phyloP scores from a whole-genome alignment of 1,140 invertebrate species.

The Sminthurinus signatus region DNA sequence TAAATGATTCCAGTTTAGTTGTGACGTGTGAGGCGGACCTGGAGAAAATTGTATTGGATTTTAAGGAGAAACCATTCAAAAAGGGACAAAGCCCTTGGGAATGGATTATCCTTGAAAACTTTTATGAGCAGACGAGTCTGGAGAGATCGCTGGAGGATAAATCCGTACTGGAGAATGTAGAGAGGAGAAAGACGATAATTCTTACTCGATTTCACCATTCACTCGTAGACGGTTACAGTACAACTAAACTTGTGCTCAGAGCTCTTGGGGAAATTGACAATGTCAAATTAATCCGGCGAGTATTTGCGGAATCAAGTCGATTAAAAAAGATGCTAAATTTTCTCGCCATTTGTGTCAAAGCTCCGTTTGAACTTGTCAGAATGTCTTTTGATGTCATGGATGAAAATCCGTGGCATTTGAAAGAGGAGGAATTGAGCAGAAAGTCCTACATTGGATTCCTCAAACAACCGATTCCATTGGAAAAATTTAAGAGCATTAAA shows the following conservation, averaged over 20 bases:
- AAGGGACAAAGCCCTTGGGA: conserved; percentile 1
- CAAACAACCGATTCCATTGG: conserved; percentile 1
- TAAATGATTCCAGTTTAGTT: background rate
- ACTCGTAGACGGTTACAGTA: background rate
- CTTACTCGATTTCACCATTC: background rate
- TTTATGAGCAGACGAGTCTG: background rate
- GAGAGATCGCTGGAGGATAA: too few species aligned
- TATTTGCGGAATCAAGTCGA: background rate
- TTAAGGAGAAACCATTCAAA: background rate
- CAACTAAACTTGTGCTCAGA: background rate
- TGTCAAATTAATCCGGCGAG: background rate
- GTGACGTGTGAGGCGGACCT: background rate
- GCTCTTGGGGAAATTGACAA: background rate
- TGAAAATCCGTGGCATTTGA: conserved; percentile 19
- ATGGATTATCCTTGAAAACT: background rate
- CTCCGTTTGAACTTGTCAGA: conserved; percentile 14
- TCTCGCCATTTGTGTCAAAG: background rate
- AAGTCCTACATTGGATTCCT: background rate
- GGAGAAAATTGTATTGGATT: background rate
- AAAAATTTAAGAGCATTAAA: conserved; percentile 28
- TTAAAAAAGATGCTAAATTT: too few species aligned
- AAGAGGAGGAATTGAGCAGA: conserved; percentile 5
- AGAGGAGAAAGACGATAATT: background rate
- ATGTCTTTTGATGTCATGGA: conserved; percentile 11
- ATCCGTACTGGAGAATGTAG: too few species aligned